phyloP scores from a whole-genome alignment of 1,140 invertebrate genomes.

The Mya arenaria region DNA sequence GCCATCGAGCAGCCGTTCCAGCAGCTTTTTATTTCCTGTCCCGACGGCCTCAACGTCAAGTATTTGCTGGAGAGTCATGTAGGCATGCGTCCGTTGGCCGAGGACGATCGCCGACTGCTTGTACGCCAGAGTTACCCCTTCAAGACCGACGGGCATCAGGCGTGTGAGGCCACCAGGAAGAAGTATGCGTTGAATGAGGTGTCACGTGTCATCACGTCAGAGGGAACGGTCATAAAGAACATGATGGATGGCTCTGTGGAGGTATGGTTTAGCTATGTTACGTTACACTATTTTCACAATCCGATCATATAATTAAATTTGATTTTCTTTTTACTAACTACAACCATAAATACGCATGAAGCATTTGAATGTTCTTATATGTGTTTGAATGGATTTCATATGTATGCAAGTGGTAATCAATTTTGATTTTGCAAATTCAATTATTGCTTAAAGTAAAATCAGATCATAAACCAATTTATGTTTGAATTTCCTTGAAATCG shows the following conservation, averaged over 20 bases:
- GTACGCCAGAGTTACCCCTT: constrained; percentile 79
- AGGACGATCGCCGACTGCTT: constrained; percentile 73
- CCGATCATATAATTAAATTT: no score
- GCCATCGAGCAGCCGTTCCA: constrained; percentile 73
- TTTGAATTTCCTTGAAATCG: no score
- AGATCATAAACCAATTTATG: no score
- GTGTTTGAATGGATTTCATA: no score
- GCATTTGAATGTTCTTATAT: no score
- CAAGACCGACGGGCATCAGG: constrained; percentile 75
- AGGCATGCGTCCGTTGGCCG: constrained; percentile 71
- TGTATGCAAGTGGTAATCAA: no score
- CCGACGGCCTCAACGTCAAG: constrained; percentile 78
- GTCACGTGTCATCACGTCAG: constrained; percentile 76
- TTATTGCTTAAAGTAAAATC: no score
- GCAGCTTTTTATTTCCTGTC: constrained; percentile 78
- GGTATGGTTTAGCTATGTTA: constrained; percentile 53
- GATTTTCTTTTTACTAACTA: no score
- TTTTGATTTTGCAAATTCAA: no score
- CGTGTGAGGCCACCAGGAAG: constrained; percentile 72
- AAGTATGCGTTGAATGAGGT: constrained; percentile 72
- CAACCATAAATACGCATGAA: no score
- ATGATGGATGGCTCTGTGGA: constrained; percentile 77
- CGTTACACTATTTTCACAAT: no score
- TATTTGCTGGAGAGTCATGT: constrained; percentile 76
- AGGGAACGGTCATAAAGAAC: constrained; percentile 79